These are phyloP conservation scores for Chorisops tibialis DNA, from an alignment of 2,888 invertebrate genomes.

Conservation along the genomic window DNA sequence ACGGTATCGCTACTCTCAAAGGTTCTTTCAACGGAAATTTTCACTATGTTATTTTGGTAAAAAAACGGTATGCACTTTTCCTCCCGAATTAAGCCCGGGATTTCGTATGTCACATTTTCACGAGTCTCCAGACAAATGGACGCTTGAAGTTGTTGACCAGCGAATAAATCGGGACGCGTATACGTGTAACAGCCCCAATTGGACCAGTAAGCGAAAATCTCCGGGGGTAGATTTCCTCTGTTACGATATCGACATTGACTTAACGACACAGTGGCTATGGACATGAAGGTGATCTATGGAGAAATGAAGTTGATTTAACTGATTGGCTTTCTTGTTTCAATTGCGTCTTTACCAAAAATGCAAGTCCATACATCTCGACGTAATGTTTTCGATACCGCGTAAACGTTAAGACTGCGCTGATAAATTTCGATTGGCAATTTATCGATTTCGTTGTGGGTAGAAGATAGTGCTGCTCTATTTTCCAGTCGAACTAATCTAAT, in stretches of 20 bases:
- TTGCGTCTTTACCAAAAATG: neutral
- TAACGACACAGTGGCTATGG: neutral
- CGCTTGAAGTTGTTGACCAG: constrained; percentile 25
- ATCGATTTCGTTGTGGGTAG: constrained; percentile 10
- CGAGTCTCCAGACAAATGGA: constrained; percentile 16
- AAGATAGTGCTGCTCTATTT: constrained; percentile 1
- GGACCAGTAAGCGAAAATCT: constrained; percentile 34
- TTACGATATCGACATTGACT: constrained; percentile 34
- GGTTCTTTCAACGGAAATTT: constrained; percentile 27
- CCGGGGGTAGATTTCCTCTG: constrained; percentile 26
- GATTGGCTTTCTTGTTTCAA: no score
- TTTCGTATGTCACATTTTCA: constrained; percentile 7
- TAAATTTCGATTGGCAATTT: constrained; percentile 15
- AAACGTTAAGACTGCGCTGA: neutral
- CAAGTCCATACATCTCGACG: neutral
- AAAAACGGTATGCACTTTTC: constrained; percentile 32
- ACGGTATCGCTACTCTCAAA: constrained; percentile 32
- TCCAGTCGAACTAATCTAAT: constrained; percentile 16
- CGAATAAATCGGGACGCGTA: constrained; percentile 35
- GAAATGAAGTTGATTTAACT: no score
- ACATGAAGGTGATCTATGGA: neutral
- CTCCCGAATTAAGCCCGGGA: constrained; percentile 32
- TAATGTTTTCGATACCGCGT: neutral
- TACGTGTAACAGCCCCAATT: constrained; percentile 38
- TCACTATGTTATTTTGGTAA: constrained; percentile 27